A percentile compares a stretch with the other conserved stretches of the same genome.
Evolutionary conservation across 2,797 vertebrate species (phyloP).

Genomic region (Microctenopoma stevenorrisi): DNA sequence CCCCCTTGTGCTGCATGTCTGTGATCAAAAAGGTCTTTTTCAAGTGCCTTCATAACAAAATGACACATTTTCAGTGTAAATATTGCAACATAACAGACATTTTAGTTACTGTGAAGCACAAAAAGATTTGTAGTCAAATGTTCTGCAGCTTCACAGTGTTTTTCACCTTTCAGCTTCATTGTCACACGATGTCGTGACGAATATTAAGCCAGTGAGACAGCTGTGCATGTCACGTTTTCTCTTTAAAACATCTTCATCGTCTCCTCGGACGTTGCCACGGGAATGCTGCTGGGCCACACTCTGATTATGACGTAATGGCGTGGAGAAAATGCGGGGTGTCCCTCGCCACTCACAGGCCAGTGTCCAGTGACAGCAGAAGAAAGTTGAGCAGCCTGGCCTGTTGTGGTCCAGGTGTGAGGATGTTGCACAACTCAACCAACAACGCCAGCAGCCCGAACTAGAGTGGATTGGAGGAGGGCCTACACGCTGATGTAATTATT

Average conservation of each 20-base stretch:
- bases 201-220: neutral
- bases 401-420: constrained; percentile 58
- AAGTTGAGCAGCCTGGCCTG: neutral
- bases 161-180: neutral
- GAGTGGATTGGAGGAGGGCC: constrained; percentile 49
- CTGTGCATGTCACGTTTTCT: neutral
- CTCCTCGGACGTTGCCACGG: neutral
- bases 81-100: too few species aligned
- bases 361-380: constrained; percentile 41
- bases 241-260: neutral
- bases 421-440: constrained; percentile 49
- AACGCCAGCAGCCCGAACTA: constrained; percentile 37
- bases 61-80: too few species aligned
- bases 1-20: neutral
- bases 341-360: constrained; percentile 25
- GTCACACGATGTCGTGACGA: too few species aligned
- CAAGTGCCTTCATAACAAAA: accelerated
- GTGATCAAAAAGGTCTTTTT: neutral
- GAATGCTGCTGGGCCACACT: constrained; percentile 29
- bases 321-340: constrained; percentile 44
- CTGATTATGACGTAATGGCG: constrained; percentile 22
- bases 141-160: too few species aligned
- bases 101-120: neutral
- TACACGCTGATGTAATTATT: constrained; percentile 58
- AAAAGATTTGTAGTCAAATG: too few species aligned